Percentiles rank a stretch among this genome's conserved stretches.
phyloP scores from a whole-genome alignment of 2,888 invertebrate genomes.

The Hirtodrosophila histrioides region DNA sequence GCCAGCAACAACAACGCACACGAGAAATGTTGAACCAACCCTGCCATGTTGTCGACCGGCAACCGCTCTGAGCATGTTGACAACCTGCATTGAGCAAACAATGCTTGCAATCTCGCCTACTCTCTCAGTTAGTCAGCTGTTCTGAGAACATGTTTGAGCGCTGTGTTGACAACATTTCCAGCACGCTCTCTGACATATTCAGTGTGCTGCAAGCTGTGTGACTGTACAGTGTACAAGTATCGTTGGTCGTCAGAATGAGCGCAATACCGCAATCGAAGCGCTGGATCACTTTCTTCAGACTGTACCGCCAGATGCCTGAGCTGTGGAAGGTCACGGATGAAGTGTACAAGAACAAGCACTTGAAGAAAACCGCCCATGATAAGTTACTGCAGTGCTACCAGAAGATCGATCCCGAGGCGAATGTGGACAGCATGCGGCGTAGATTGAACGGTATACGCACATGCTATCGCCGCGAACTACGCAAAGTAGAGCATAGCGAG shows the following conservation, averaged over 20 bases:
- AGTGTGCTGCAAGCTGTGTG: conserved; percentile 27
- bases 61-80: conserved; percentile 18
- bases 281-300: conserved; percentile 41
- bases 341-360: conserved; percentile 33
- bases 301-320: conserved; percentile 37
- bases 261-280: conserved; percentile 26
- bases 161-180: background rate
- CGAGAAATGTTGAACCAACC: background rate
- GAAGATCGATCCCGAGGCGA: conserved; percentile 37
- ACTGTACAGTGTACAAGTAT: conserved; percentile 4
- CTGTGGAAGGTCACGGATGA: conserved; percentile 36
- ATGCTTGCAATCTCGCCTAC: conserved; percentile 1
- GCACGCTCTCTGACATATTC: background rate
- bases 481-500: conserved; percentile 52
- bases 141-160: conserved; percentile 11
- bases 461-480: conserved; percentile 47
- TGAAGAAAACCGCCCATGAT: conserved; percentile 12
- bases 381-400: conserved; percentile 29
- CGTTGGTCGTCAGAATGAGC: conserved; percentile 23
- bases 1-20: conserved; percentile 18
- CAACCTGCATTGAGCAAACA: conserved; percentile 10
- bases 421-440: conserved; percentile 46
- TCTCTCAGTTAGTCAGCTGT: conserved; percentile 13
- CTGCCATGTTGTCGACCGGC: conserved; percentile 28
- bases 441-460: conserved; percentile 46